These are phyloP conservation scores for Scaptodrosophila latifasciaeformis DNA, from an alignment of 2,888 invertebrate species.

Conservation along the genomic window DNA sequence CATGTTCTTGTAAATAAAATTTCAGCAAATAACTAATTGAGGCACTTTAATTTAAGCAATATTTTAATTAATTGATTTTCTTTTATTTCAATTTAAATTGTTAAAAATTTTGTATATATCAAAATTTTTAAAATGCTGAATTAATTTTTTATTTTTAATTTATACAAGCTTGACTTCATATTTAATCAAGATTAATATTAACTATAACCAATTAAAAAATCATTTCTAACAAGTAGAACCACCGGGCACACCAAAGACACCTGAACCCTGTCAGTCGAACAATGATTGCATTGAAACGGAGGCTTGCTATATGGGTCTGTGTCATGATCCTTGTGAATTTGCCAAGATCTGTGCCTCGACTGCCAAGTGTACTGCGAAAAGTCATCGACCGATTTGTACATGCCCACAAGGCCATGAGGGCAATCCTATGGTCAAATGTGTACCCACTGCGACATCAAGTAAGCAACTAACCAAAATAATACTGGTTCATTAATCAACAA, in stretches of 20 bases:
- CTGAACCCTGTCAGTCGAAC: slow-evolving; percentile 88
- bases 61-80: slow-evolving; percentile 17
- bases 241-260: slow-evolving; percentile 82
- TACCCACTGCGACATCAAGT: slow-evolving; percentile 83
- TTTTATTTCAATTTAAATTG: not conserved
- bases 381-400: slow-evolving; percentile 88
- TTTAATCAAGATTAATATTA: slow-evolving; percentile 6
- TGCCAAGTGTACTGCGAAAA: slow-evolving; percentile 86
- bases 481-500: slow-evolving; percentile 42
- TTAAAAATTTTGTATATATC: slow-evolving; percentile 29
- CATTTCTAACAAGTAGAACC: slow-evolving; percentile 78
- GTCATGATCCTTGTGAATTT: slow-evolving; percentile 90
- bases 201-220: slow-evolving; percentile 33
- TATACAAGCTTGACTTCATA: slow-evolving; percentile 12
- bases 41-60: too few species aligned
- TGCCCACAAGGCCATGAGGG: slow-evolving; percentile 88
- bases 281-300: slow-evolving; percentile 88
- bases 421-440: slow-evolving; percentile 87
- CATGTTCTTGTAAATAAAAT: too few species aligned
- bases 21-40: too few species aligned
- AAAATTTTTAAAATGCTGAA: not conserved
- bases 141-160: slow-evolving; percentile 27
- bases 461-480: slow-evolving; percentile 76
- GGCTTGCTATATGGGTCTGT: slow-evolving; percentile 88
- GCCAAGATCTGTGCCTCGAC: slow-evolving; percentile 84